phyloP scores from a whole-genome alignment of 2,888 invertebrate genomes.

The Creontiades dilutus region DNA sequence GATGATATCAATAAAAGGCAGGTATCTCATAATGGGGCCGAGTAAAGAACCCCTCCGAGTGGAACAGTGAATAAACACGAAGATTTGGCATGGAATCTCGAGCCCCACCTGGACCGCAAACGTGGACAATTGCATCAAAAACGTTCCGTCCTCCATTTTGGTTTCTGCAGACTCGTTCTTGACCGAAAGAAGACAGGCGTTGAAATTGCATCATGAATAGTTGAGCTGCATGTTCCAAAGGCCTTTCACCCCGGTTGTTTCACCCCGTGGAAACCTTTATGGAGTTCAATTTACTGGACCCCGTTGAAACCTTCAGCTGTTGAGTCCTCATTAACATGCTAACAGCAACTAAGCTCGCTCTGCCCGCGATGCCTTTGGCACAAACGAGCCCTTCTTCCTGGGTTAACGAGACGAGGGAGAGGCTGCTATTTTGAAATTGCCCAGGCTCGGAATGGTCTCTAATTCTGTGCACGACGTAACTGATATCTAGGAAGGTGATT shows the following conservation, averaged over 20 bases:
- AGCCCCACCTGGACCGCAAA: too few species aligned
- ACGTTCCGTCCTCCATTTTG: not conserved
- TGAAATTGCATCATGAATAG: slow-evolving; percentile 36
- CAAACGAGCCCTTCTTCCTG: slow-evolving; percentile 30
- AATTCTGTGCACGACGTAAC: not conserved
- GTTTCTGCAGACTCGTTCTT: not conserved
- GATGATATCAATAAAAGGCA: too few species aligned
- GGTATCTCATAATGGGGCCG: too few species aligned
- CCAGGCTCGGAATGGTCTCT: not conserved
- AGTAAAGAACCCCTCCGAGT: too few species aligned
- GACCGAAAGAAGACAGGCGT: slow-evolving; percentile 31
- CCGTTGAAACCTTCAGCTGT: slow-evolving; percentile 31
- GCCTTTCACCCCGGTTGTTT: slow-evolving; percentile 28
- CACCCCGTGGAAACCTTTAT: slow-evolving; percentile 29
- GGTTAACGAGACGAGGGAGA: not conserved
- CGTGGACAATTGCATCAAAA: too few species aligned
- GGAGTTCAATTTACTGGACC: slow-evolving; percentile 35
- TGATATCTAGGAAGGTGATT: not conserved
- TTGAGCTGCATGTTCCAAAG: slow-evolving; percentile 13
- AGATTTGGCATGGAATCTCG: too few species aligned
- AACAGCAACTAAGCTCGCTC: slow-evolving; percentile 38
- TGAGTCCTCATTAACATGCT: slow-evolving; percentile 53
- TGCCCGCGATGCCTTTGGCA: not conserved
- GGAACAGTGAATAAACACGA: too few species aligned
- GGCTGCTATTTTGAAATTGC: not conserved